Conservation (phyloP, 1,140 invertebrate genomes). For the Tetramorium simillimum region DNA sequence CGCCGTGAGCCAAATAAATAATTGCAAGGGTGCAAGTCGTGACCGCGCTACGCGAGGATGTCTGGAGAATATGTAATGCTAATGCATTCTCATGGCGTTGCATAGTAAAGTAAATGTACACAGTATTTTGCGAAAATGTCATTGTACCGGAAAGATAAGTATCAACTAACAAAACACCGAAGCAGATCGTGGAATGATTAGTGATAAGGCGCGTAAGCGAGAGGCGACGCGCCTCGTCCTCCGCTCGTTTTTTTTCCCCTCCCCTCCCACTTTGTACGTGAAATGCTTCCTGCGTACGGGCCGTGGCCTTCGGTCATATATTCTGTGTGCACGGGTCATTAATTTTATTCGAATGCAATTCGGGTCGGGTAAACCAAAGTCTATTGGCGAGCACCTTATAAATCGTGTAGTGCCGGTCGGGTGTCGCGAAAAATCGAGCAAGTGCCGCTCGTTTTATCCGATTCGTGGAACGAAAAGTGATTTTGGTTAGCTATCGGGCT, state of each 20-base stretch:
- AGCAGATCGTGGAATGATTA: neutral
- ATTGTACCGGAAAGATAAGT: neutral
- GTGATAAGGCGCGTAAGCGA: neutral
- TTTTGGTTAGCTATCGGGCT: slow-evolving; percentile 39
- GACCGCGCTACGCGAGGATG: neutral
- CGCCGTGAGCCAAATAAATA: slow-evolving; percentile 24
- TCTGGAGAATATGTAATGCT: slow-evolving; percentile 37
- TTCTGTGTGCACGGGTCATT: slow-evolving; percentile 3
- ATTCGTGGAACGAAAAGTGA: slow-evolving; percentile 32
- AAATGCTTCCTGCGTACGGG: neutral
- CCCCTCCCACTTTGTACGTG: neutral
- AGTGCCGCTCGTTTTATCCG: slow-evolving; percentile 20
- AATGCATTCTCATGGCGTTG: slow-evolving; percentile 24
- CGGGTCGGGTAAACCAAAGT: slow-evolving; percentile 12
- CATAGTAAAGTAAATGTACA: neutral
- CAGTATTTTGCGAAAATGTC: neutral
- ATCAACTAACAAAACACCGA: neutral
- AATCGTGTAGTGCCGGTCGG: slow-evolving; percentile 4
- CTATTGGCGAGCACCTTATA: slow-evolving; percentile 40
- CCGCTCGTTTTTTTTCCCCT: neutral
- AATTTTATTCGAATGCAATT: slow-evolving; percentile 35
- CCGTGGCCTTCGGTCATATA: neutral
- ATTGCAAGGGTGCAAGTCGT: slow-evolving; percentile 3
- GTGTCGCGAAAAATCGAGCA: slow-evolving; percentile 31
- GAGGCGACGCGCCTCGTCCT: neutral